phyloP scores from a whole-genome alignment of 2,888 invertebrate species.

The Agriotes lineatus region DNA sequence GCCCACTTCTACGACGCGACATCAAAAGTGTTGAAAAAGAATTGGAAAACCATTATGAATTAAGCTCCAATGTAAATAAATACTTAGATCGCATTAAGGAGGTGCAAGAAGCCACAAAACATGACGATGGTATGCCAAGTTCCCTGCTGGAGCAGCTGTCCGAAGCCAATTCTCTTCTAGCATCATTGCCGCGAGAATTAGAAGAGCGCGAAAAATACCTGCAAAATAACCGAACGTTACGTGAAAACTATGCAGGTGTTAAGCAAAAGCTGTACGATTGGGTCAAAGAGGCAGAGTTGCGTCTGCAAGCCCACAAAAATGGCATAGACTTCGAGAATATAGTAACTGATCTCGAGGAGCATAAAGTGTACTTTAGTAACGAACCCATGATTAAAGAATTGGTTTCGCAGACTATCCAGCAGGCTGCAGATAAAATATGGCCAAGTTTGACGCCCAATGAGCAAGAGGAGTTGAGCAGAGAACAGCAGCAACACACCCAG shows the following conservation, averaged over 20 bases:
- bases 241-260: constrained; percentile 81
- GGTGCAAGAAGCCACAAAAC: constrained; percentile 78
- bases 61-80: constrained; percentile 77
- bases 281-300: constrained; percentile 85
- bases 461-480: constrained; percentile 85
- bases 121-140: constrained; percentile 84
- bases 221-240: constrained; percentile 79
- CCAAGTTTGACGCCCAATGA: constrained; percentile 84
- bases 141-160: constrained; percentile 86
- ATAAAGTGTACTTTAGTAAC: constrained; percentile 87
- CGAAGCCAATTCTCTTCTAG: constrained; percentile 82
- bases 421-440: constrained; percentile 89
- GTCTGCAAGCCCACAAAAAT: constrained; percentile 82
- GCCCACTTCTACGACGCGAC: constrained; percentile 84
- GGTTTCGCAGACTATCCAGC: constrained; percentile 85
- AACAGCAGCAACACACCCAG: constrained; percentile 85
- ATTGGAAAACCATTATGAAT: constrained; percentile 79
- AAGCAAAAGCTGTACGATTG: constrained; percentile 85
- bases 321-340: constrained; percentile 92
- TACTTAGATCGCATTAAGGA: constrained; percentile 78
- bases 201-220: constrained; percentile 86
- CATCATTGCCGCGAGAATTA: constrained; percentile 84
- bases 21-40: constrained; percentile 85
- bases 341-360: constrained; percentile 84
- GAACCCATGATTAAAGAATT: constrained; percentile 83